Evolutionary conservation across 2,797 vertebrate genomes (phyloP).

Genomic region (Presbytis comata): DNA sequence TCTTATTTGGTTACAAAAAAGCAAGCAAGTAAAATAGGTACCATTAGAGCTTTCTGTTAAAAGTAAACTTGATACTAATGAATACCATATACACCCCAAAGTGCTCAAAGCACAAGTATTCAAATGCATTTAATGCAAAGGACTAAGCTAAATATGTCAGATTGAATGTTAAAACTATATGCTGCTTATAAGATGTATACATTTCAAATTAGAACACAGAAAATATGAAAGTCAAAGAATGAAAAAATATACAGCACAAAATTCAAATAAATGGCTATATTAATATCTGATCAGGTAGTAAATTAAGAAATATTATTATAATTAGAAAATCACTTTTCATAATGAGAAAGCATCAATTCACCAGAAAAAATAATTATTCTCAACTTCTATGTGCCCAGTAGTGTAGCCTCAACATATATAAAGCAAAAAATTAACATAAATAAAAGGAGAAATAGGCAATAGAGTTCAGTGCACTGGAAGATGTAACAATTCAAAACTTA

Average conservation of each 20-base stretch:
- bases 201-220: not conserved
- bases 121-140: not conserved
- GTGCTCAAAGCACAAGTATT: not conserved
- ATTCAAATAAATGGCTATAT: not conserved
- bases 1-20: not conserved
- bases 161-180: not conserved
- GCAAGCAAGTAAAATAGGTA: not conserved
- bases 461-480: not conserved
- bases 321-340: not conserved
- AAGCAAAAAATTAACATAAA: not conserved
- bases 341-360: not conserved
- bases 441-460: not conserved
- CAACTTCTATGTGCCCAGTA: not conserved
- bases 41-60: not conserved
- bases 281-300: not conserved
- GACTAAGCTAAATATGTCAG: not conserved
- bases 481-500: not conserved
- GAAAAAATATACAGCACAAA: not conserved
- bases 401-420: not conserved
- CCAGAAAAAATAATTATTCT: not conserved
- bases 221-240: not conserved
- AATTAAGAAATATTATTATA: not conserved
- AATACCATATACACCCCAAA: not conserved
- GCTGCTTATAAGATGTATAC: not conserved
- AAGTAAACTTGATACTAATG: not conserved